Conservation (phyloP, 2,888 invertebrate genomes). For the Halictus quadricinctus region DNA sequence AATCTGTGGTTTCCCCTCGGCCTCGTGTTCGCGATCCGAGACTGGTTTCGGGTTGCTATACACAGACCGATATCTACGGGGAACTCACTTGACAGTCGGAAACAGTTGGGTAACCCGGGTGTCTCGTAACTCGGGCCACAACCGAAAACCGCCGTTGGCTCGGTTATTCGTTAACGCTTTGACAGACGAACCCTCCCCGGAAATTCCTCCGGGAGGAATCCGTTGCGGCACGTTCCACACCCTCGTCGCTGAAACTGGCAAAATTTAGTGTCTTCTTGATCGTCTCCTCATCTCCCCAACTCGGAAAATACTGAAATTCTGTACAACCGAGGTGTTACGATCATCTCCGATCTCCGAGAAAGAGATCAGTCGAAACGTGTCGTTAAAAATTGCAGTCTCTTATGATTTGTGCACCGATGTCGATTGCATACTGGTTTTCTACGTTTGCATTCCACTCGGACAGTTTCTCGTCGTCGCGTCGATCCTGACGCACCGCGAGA, state of each 20-base stretch:
- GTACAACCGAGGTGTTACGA: too few relatives aligned
- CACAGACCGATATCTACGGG: not conserved
- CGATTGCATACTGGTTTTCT: too few relatives aligned
- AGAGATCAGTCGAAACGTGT: not conserved
- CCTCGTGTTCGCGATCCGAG: slow-evolving; percentile 2
- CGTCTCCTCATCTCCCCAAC: too few relatives aligned
- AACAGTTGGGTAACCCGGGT: not conserved
- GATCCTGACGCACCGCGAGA: not conserved
- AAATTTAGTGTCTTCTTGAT: not conserved
- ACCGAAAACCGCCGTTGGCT: not conserved
- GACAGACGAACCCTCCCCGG: not conserved
- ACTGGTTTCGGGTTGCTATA: not conserved
- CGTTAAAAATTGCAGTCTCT: not conserved
- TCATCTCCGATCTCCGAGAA: too few relatives aligned
- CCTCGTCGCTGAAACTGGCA: not conserved
- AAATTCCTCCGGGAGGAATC: not conserved
- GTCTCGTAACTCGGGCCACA: not conserved
- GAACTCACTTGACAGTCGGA: not conserved
- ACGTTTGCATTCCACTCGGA: too few relatives aligned
- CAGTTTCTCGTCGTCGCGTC: not conserved
- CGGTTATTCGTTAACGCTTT: not conserved
- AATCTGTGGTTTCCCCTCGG: slow-evolving; percentile 3
- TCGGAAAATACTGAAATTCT: too few relatives aligned
- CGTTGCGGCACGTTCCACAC: not conserved
- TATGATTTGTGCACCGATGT: too few relatives aligned